These are phyloP conservation scores for Forbesichthys papilliferus DNA, from an alignment of 2,113 vertebrate genomes.

Conservation along the genomic window DNA sequence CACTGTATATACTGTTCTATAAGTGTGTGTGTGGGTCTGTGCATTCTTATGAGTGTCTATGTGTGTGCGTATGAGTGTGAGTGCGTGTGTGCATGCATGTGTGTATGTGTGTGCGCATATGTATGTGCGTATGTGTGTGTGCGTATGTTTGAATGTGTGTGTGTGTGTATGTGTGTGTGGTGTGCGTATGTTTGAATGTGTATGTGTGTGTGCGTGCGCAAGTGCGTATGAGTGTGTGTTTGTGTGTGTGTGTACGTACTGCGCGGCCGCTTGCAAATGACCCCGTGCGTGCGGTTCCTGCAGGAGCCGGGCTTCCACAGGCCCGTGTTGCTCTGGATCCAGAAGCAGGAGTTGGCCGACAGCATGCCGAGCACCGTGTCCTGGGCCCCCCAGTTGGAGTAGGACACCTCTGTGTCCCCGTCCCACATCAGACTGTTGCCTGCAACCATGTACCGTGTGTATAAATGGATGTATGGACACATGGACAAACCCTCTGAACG, in stretches of 20 bases:
- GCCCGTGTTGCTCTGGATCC: constrained; percentile 94
- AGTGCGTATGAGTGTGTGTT: neutral
- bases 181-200: neutral
- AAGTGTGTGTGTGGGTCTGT: neutral
- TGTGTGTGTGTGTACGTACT: constrained; percentile 70
- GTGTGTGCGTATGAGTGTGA: neutral
- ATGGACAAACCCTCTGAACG: too few species aligned
- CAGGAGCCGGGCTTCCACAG: constrained; percentile 90
- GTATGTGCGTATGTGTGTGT: neutral
- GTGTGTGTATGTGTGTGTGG: neutral
- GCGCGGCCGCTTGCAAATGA: constrained; percentile 90
- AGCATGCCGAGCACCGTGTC: constrained; percentile 88
- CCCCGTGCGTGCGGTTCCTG: constrained; percentile 88
- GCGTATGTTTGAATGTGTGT: neutral
- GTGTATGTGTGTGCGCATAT: neutral
- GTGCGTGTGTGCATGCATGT: neutral
- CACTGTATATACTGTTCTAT: too few species aligned
- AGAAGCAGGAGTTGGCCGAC: constrained; percentile 94
- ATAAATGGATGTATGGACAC: too few species aligned
- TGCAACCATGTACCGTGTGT: constrained; percentile 39
- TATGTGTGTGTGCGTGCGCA: neutral
- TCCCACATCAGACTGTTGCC: constrained; percentile 88
- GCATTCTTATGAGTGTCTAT: neutral
- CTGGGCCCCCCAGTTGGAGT: constrained; percentile 91
- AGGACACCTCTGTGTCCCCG: constrained; percentile 84